Base-by-base conservation (phyloP, 2,797 vertebrate genomes). In the Thunnus albacares region DNA sequence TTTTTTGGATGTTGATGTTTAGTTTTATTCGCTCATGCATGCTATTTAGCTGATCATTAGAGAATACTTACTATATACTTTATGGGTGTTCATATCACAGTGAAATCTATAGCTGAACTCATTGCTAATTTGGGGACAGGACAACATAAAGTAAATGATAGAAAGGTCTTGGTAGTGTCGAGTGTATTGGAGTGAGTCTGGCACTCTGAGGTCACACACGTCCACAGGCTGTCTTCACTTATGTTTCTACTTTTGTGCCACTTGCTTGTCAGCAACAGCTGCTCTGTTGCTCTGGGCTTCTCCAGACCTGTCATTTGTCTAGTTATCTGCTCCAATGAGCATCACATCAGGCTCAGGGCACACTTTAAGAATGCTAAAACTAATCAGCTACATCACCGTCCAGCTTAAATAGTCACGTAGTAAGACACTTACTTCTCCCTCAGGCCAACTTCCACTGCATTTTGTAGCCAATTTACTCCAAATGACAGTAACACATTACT, bases 351-450 rank as follows among this genome's bases (percentile, higher is more conserved):
- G 6, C 69, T 43, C 18, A 64, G 76, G 89, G n/a, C 64, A 76
- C 71, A 73, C 77, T 87, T 81, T 67, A 38, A 64, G 28, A 76
- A 76, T 63, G 49, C 33, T 65, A 13, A 69, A 63, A 35, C 70
- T 74, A 83, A 77, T 28, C 80, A 75, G 28, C 10, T 56, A 56
- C 1, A 43, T 71, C 75, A 70, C 45, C 2, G 9, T 63, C 28
- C 30, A 53, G 13, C 47, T 75, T 26, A 45, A 83, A 57, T 38
- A 80, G 33, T 45, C 26, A 62, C 59, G 65, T 33, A 20, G 20
- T 52, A 0, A 63, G 53, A 80, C 3, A 17, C 58, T 71, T 60
- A 12, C 30, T 56, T 45, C 45, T 64, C 45, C 70, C 35, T n/a
- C 0, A 57, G 6, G 58, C 53, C 56, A 49, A 41, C 33, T 63